phyloP scores from a whole-genome alignment of 1,140 invertebrate species.

The Leptestheria dahalacensis region DNA sequence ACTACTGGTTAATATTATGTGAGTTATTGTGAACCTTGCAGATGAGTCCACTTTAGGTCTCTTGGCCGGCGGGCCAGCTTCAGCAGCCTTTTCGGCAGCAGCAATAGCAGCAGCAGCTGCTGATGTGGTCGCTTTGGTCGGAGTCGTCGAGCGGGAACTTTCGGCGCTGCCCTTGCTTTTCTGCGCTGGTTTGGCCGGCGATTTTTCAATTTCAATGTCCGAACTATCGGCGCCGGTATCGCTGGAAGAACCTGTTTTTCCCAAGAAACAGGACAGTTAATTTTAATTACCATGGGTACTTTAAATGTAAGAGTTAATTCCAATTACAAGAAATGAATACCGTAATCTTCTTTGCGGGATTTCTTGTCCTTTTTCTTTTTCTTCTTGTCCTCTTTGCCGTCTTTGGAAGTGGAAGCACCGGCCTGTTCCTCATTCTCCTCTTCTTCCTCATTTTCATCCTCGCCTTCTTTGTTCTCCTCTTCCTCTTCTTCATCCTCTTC shows the following conservation, averaged over 20 bases:
- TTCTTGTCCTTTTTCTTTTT: constrained; percentile 22
- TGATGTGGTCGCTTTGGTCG: constrained; percentile 27
- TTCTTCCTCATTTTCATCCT: constrained; percentile 28
- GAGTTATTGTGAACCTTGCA: constrained; percentile 14
- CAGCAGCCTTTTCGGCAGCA: background rate
- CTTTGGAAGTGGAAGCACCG: constrained; percentile 43
- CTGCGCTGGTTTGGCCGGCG: constrained; percentile 26
- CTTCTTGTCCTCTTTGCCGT: constrained; percentile 33
- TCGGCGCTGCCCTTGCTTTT: constrained; percentile 28
- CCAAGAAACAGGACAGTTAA: constrained; percentile 8
- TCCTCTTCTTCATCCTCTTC: constrained; percentile 75
- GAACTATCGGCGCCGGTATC: constrained; percentile 54
- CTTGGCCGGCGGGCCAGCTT: constrained; percentile 32
- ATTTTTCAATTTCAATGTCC: constrained; percentile 45
- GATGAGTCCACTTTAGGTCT: constrained; percentile 41
- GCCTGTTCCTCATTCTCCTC: constrained; percentile 33
- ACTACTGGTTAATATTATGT: background rate
- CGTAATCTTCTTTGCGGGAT: constrained; percentile 19
- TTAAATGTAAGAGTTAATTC: too few relatives aligned
- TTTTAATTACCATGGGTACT: background rate
- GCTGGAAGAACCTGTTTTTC: constrained; percentile 28
- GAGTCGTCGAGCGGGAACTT: constrained; percentile 48
- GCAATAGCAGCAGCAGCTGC: constrained; percentile 1
- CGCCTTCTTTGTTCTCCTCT: constrained; percentile 30
- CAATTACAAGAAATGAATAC: background rate